Conservation (phyloP, 2,113 vertebrate genomes). For the Ammodramus savannarum region DNA sequence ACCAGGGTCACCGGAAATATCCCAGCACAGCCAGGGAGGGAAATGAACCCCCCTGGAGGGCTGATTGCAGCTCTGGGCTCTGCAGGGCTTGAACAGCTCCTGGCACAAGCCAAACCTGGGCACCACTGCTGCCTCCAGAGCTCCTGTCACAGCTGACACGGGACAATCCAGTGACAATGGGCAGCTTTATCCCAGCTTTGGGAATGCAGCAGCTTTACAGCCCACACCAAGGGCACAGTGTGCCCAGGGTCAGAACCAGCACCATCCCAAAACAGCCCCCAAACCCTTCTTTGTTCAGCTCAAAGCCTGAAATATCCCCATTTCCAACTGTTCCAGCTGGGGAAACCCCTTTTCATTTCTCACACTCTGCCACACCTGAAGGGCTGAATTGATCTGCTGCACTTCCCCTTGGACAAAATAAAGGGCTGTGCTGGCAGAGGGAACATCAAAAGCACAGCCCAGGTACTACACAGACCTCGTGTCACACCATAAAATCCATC, state of each 20-base stretch:
- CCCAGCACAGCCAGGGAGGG: background rate
- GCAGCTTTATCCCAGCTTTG: background rate
- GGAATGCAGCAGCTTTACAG: background rate
- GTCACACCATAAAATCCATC: background rate
- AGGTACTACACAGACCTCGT: background rate
- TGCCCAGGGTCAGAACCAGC: rapidly evolving
- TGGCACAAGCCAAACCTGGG: background rate
- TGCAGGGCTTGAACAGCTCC: background rate
- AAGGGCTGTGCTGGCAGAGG: background rate
- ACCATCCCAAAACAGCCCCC: background rate
- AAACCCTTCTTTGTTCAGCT: background rate
- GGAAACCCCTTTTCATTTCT: background rate
- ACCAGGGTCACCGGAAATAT: background rate
- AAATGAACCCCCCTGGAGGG: background rate
- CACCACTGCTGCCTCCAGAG: background rate
- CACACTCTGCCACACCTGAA: background rate
- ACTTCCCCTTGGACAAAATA: background rate
- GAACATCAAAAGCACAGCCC: background rate
- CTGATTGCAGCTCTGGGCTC: background rate
- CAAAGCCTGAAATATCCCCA: background rate
- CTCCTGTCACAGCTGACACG: background rate
- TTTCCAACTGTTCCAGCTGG: background rate
- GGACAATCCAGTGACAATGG: background rate
- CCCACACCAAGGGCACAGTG: rapidly evolving
- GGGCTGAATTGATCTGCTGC: rapidly evolving